Base-by-base conservation (phyloP, 2,888 invertebrate species). In the Cataglyphis livida region DNA sequence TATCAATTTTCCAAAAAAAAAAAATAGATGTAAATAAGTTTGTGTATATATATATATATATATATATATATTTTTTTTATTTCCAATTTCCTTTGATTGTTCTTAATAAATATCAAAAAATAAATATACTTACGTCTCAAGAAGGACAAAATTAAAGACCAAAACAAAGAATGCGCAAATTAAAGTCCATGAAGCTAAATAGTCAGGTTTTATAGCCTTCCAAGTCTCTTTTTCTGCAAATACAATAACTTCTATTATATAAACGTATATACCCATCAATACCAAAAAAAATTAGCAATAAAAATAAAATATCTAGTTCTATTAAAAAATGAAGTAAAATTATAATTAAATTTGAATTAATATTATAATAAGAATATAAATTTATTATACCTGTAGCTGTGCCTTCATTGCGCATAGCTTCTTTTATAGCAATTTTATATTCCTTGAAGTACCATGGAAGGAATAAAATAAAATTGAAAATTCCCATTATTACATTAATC, bases 91-190 rank as follows among this genome's bases (percentile, higher is more conserved):
- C n/a, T 38, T 21, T 1, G 4, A 51, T n/a, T 51, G 0, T 21
- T 54, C 10, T 25, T 10, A 38, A 57, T 38, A 71, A 71, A 61
- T 48, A 32, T 35, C 12, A 44, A 1, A 41, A 79, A 59, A 54
- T 41, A 25, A 44, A 83, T 65, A 21, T 71, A 94, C 95, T 95
- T 94, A 96, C 95, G 98, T 98, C 96, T 98, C 98, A 90, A 98
- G 95, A 85, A 98, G 95, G 91, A 98, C 98, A 95, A 98, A 98
- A 95, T 98, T 98, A 94, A 98, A 98, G 78, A 98, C 97, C 88
- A 98, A 95, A 87, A 98, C 96, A 94, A 98, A 98, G 94, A 98
- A 98, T 18, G 98, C 97, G 64, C 96, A 95, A 89, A 98, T 97
- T 86, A 98, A 95, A 28, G 97, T 97, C 97, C 97, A 97, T 62